Percentiles rank a stretch among this genome's conserved stretches.
Conservation (phyloP, 2,113 vertebrate genomes). For the Neogobius melanostomus region DNA sequence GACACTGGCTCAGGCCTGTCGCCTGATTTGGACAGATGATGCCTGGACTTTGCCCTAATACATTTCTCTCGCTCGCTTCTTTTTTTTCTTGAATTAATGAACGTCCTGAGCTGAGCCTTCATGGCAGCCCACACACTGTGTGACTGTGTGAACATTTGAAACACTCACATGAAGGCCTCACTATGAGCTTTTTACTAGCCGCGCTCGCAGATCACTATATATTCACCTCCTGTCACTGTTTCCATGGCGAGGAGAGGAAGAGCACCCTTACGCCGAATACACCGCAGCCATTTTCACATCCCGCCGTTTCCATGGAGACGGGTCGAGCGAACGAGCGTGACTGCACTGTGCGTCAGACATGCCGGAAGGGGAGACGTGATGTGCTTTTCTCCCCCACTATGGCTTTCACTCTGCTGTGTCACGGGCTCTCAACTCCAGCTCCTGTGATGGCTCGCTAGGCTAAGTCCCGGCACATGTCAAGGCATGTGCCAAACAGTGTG, state of each 20-base stretch:
- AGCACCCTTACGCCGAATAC: constrained; percentile 34
- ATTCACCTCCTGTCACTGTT: constrained; percentile 74
- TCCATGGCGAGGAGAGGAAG: constrained; percentile 73
- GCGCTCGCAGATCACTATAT: constrained; percentile 61
- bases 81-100: constrained; percentile 56
- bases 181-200: constrained; percentile 54
- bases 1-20: constrained; percentile 6
- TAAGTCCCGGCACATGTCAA: constrained; percentile 31
- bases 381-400: constrained; percentile 54
- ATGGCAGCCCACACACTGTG: constrained; percentile 48
- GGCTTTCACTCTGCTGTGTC: constrained; percentile 71
- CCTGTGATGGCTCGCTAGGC: constrained; percentile 36
- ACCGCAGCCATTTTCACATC: constrained; percentile 73
- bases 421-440: constrained; percentile 63
- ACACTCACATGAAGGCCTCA: constrained; percentile 56
- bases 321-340: constrained; percentile 66
- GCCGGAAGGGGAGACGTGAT: constrained; percentile 68
- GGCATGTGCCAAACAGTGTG: constrained; percentile 26
- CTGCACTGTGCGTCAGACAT: constrained; percentile 74
- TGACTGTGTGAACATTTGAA: constrained; percentile 43
- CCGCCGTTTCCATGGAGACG: constrained; percentile 69
- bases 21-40: constrained; percentile 39
- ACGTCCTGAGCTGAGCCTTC: constrained; percentile 36
- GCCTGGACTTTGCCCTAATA: constrained; percentile 36
- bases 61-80: constrained; percentile 49